Evolutionary conservation across 2,888 invertebrate genomes (phyloP).

Genomic region (Caenorhabditis doughertyi): DNA sequence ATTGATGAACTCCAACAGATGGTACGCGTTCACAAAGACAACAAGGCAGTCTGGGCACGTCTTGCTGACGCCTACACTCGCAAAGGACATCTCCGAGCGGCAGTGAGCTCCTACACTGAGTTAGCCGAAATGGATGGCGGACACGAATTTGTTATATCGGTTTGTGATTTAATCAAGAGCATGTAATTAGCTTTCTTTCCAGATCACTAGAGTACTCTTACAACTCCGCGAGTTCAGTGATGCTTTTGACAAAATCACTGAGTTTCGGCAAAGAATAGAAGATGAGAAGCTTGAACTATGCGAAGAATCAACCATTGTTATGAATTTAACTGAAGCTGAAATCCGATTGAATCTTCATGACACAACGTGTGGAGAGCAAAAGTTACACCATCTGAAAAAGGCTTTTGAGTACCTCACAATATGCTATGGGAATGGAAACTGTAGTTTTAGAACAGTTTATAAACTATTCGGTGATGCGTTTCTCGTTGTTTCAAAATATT

Average conservation of each 20-base stretch:
- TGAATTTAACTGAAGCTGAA: constrained; percentile 64
- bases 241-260: constrained; percentile 56
- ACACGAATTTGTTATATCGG: constrained; percentile 60
- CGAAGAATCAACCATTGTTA: constrained; percentile 26
- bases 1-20: constrained; percentile 64
- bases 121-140: constrained; percentile 50
- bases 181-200: no score
- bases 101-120: constrained; percentile 67
- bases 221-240: constrained; percentile 64
- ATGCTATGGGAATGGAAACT: constrained; percentile 4
- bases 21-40: constrained; percentile 52
- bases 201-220: constrained; percentile 63
- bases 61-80: constrained; percentile 63
- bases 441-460: constrained; percentile 22
- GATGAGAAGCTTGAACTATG: constrained; percentile 19
- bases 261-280: constrained; percentile 27
- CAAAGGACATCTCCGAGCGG: constrained; percentile 65
- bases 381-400: constrained; percentile 45
- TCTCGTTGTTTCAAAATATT: constrained; percentile 16
- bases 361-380: constrained; percentile 43
- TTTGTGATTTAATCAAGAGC: constrained; percentile 9
- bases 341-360: constrained; percentile 56
- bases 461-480: constrained; percentile 46
- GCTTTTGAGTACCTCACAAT: constrained; percentile 9
- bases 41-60: constrained; percentile 59